Evolutionary conservation across 1,140 invertebrate genomes (phyloP).

Genomic region (Lepidurus arcticus): DNA sequence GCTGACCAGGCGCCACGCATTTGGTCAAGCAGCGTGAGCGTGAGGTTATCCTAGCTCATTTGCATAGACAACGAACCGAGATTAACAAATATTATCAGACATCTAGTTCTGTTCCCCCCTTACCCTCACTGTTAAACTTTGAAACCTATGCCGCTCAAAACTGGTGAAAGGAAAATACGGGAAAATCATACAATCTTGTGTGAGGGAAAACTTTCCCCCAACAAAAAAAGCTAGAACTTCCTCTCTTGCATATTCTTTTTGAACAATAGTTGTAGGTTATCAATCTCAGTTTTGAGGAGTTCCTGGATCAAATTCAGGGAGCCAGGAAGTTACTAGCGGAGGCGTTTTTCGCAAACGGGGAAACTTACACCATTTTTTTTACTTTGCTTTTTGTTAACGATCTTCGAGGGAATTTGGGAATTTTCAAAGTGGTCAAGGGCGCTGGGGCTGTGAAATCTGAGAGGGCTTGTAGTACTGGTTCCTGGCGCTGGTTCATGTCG

Average conservation of each 20-base stretch:
- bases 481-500: slow-evolving; percentile 13
- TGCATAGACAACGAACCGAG: slow-evolving; percentile 21
- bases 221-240: too few relatives aligned
- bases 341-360: neutral
- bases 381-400: neutral
- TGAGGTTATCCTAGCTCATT: neutral
- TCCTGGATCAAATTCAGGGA: neutral
- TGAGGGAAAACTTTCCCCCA: too few relatives aligned
- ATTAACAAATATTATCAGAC: neutral
- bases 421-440: neutral
- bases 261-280: too few relatives aligned
- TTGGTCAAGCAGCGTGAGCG: slow-evolving; percentile 12
- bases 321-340: neutral
- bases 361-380: neutral
- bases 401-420: neutral
- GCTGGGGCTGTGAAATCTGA: neutral
- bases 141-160: too few relatives aligned
- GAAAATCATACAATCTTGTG: too few relatives aligned
- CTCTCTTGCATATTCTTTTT: too few relatives aligned
- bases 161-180: too few relatives aligned
- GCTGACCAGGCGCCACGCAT: neutral
- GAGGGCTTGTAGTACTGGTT: neutral
- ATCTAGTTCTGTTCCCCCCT: neutral
- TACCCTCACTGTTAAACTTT: neutral
- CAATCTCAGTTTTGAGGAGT: too few relatives aligned